Evolutionary conservation across 2,888 invertebrate species (phyloP).

Genomic region (Drepanosiphum platanoidis): DNA sequence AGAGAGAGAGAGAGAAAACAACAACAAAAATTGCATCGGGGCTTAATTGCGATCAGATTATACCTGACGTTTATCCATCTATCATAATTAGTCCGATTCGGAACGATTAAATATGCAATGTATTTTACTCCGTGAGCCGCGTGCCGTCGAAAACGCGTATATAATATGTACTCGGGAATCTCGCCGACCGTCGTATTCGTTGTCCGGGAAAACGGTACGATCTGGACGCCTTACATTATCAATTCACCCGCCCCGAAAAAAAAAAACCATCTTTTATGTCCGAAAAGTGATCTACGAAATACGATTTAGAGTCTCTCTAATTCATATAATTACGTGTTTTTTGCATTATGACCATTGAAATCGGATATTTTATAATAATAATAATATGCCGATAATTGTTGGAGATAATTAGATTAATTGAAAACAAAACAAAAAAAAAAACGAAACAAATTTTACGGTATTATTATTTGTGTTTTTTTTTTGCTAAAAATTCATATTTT

Average conservation of each 20-base stretch:
- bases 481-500: no score
- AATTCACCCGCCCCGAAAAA: background rate
- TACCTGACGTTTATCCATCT: conserved; percentile 43
- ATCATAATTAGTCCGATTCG: conserved; percentile 49
- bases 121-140: background rate
- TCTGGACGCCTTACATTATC: background rate
- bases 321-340: no score
- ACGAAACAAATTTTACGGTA: no score
- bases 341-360: no score
- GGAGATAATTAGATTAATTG: no score
- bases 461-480: no score
- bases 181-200: background rate
- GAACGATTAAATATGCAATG: conserved; percentile 46
- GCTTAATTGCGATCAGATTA: conserved; percentile 51
- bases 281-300: background rate
- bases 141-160: conserved; percentile 6
- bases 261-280: background rate
- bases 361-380: no score
- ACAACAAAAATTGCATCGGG: conserved; percentile 34
- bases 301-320: background rate
- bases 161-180: background rate
- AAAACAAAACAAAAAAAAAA: no score
- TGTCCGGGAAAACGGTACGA: background rate
- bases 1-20: background rate
- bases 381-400: no score